Evolutionary conservation across 1,140 invertebrate genomes (phyloP).

Genomic region (Microplitis mediator): DNA sequence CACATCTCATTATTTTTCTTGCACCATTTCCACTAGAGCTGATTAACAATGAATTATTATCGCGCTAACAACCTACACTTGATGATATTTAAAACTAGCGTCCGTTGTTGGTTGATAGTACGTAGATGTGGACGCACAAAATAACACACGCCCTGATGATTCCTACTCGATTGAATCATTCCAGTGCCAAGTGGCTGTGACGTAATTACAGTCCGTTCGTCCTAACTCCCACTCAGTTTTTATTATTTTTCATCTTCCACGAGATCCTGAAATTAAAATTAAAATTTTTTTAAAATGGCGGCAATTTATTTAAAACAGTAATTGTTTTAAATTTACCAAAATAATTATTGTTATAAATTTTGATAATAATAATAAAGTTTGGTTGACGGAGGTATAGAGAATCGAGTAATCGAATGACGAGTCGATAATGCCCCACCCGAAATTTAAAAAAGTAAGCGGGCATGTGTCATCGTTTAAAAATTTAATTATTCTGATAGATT

Average conservation of each 20-base stretch:
- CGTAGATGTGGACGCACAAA: constrained; percentile 10
- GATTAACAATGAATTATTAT: neutral
- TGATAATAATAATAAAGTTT: neutral
- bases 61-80: neutral
- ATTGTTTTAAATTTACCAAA: too few relatives aligned
- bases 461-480: constrained; percentile 1
- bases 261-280: neutral
- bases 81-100: constrained; percentile 2
- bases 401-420: constrained; percentile 3
- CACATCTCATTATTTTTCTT: neutral
- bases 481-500: neutral
- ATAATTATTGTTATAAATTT: too few relatives aligned
- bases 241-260: neutral
- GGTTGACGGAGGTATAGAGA: neutral
- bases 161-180: neutral
- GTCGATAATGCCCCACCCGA: constrained; percentile 5
- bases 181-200: neutral
- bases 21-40: neutral
- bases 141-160: constrained; percentile 23
- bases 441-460: neutral
- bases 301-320: neutral
- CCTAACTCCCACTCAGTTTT: neutral
- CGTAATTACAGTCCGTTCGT: constrained; percentile 5
- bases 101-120: neutral
- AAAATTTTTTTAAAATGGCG: neutral